Evolutionary conservation across 2,888 invertebrate species (phyloP).

Genomic region (Erynnis tages): DNA sequence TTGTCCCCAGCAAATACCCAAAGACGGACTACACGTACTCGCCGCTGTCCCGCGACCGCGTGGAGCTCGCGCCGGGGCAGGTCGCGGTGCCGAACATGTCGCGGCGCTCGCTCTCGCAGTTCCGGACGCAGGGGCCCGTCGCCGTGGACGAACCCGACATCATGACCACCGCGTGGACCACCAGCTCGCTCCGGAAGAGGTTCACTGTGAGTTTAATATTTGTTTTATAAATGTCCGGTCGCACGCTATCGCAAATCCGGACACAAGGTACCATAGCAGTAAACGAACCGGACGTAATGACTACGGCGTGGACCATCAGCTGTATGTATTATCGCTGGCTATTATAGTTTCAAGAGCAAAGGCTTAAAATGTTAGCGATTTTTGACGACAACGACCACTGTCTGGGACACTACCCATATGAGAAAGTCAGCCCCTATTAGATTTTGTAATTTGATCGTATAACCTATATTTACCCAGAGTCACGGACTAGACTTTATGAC

Average conservation of each 20-base stretch:
- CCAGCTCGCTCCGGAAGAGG: slow-evolving; percentile 55
- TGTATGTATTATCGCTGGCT: too few species aligned
- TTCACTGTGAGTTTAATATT: slow-evolving; percentile 58
- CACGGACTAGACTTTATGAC: too few species aligned
- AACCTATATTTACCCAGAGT: too few species aligned
- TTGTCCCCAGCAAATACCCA: slow-evolving; percentile 87
- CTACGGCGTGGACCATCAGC: slow-evolving; percentile 49
- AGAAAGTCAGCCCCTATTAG: too few species aligned
- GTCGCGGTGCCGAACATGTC: slow-evolving; percentile 95
- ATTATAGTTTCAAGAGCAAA: neutral
- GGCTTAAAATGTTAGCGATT: too few species aligned
- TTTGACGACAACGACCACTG: too few species aligned
- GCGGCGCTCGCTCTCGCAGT: slow-evolving; percentile 84
- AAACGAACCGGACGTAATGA: slow-evolving; percentile 54
- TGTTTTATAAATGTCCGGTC: slow-evolving; percentile 86
- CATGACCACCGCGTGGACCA: slow-evolving; percentile 49
- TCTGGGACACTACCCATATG: too few species aligned
- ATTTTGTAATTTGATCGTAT: too few species aligned
- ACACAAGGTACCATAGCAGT: slow-evolving; percentile 68
- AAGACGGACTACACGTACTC: slow-evolving; percentile 97
- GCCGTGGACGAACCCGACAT: slow-evolving; percentile 57
- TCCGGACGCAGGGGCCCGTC: slow-evolving; percentile 74
- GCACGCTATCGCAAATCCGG: slow-evolving; percentile 83
- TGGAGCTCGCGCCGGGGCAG: slow-evolving; percentile 89
- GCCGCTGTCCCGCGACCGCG: slow-evolving; percentile 89